Evolutionary conservation across 64 coral and sea anemone species (phyloP).

Genomic region (Orbicella faveolata): DNA sequence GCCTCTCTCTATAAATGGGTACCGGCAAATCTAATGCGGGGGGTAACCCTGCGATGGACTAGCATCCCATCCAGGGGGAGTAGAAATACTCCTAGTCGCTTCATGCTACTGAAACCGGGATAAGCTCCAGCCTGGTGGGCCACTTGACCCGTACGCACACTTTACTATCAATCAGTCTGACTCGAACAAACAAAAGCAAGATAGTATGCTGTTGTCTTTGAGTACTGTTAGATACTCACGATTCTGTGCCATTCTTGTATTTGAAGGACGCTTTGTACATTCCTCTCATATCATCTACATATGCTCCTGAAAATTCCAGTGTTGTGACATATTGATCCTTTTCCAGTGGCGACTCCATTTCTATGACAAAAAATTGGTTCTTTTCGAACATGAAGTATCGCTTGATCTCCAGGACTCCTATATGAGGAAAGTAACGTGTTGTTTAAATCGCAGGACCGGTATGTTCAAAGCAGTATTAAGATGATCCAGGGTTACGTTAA

Average conservation of each 20-base stretch:
- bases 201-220: not conserved
- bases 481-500: too few relatives aligned
- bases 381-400: conserved; percentile 61
- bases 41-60: too few relatives aligned
- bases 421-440: not conserved
- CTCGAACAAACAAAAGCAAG: not conserved
- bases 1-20: too few relatives aligned
- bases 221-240: not conserved
- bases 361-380: conserved; percentile 68
- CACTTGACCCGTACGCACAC: too few relatives aligned
- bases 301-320: conserved; percentile 41
- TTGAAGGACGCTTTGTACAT: conserved; percentile 57
- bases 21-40: too few relatives aligned
- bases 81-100: too few relatives aligned
- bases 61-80: too few relatives aligned
- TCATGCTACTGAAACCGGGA: too few relatives aligned
- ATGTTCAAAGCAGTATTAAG: too few relatives aligned
- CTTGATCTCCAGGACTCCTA: conserved; percentile 7
- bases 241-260: conserved; percentile 18
- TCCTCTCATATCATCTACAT: conserved; percentile 41
- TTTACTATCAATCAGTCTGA: too few relatives aligned
- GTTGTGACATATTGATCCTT: conserved; percentile 9
- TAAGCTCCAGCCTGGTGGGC: too few relatives aligned
- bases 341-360: conserved; percentile 19
- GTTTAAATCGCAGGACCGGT: not conserved